Conservation (phyloP, 2,797 vertebrate species). For the Sebastes diaconus region DNA sequence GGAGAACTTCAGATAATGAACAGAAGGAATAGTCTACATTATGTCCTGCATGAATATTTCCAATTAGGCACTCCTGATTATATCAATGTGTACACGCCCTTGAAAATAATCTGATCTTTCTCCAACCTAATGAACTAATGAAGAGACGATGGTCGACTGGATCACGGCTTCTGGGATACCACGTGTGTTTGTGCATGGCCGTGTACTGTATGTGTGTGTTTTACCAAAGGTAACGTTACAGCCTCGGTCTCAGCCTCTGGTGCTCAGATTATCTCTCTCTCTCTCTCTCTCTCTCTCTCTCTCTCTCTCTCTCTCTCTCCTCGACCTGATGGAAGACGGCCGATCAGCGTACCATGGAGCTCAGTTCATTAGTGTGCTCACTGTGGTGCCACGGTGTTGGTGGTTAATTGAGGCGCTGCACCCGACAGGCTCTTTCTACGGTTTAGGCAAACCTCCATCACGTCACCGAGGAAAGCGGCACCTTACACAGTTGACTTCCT, state of each 20-base stretch:
- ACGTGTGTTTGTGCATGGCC: constrained; percentile 10
- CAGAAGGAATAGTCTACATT: constrained; percentile 44
- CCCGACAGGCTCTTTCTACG: background rate
- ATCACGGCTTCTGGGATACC: constrained; percentile 19
- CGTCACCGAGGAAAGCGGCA: background rate
- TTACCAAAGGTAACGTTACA: constrained; percentile 14
- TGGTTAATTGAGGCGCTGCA: background rate
- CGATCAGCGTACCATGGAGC: background rate
- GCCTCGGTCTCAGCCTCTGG: background rate
- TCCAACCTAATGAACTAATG: constrained; percentile 7
- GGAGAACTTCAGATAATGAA: constrained; percentile 40
- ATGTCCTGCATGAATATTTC: constrained; percentile 55
- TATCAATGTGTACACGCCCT: constrained; percentile 51
- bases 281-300: no score
- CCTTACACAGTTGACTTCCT: background rate
- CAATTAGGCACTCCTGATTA: constrained; percentile 54
- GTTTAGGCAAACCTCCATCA: background rate
- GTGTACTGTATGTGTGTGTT: background rate
- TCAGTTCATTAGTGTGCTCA: constrained; percentile 1
- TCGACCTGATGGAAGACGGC: constrained; percentile 9
- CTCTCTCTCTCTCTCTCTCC: background rate
- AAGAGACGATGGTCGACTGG: constrained; percentile 25
- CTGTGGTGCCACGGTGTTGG: background rate
- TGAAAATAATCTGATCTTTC: constrained; percentile 54
- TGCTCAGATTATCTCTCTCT: constrained; percentile 5